Percentiles rank a stretch among this genome's conserved stretches.
These are phyloP conservation scores for Gymnothorax reevesii DNA, from an alignment of 2,797 vertebrate genomes.

Conservation along the genomic window DNA sequence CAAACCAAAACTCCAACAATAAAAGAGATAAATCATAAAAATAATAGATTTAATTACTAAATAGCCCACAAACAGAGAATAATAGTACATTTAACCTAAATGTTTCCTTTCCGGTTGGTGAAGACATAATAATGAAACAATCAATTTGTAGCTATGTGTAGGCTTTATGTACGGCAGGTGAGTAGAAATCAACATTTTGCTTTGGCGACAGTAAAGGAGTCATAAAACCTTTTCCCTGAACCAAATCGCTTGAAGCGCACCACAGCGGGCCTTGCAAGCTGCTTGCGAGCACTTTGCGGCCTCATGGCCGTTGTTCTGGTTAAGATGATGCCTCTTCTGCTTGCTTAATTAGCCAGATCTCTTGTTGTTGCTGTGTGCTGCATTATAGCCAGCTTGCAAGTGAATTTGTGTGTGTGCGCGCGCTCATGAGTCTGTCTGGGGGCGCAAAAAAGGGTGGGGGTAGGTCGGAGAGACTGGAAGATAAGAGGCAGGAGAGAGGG, in stretches of 20 bases:
- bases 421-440: slow-evolving; percentile 57
- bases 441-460: slow-evolving; percentile 59
- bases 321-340: slow-evolving; percentile 68
- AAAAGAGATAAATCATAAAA: background rate
- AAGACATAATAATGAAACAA: background rate
- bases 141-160: background rate
- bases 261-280: slow-evolving; percentile 58
- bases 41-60: background rate
- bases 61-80: background rate
- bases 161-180: slow-evolving; percentile 23
- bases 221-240: slow-evolving; percentile 50
- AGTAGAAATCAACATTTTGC: slow-evolving; percentile 39
- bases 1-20: slow-evolving; percentile 41
- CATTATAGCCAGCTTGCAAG: slow-evolving; percentile 66
- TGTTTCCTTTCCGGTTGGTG: background rate
- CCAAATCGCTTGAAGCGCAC: slow-evolving; percentile 58
- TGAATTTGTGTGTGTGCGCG: slow-evolving; percentile 54
- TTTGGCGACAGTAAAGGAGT: slow-evolving; percentile 55
- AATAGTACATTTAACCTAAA: background rate
- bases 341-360: slow-evolving; percentile 68
- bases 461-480: slow-evolving; percentile 49
- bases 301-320: slow-evolving; percentile 68
- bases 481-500: slow-evolving; percentile 36
- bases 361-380: slow-evolving; percentile 68
- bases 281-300: slow-evolving; percentile 65